phyloP scores from a whole-genome alignment of 1,140 invertebrate species.

The Drosophila rufa region DNA sequence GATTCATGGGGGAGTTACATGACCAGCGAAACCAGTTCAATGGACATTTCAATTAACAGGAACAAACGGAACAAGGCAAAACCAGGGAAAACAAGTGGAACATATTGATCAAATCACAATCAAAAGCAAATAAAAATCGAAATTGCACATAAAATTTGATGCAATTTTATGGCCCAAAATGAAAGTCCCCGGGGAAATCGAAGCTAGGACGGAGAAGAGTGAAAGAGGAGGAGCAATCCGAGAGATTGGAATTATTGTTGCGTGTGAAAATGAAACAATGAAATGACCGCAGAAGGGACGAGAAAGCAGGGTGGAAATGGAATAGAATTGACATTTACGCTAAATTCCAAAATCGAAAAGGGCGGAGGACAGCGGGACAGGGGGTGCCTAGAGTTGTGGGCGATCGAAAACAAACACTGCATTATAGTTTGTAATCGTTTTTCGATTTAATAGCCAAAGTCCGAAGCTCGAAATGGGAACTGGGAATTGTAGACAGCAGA shows the following conservation, averaged over 20 bases:
- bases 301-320: slow-evolving; percentile 2
- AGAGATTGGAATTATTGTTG: slow-evolving; percentile 62
- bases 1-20: slow-evolving; percentile 62
- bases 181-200: slow-evolving; percentile 36
- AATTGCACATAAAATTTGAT: slow-evolving; percentile 79
- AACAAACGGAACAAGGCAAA: slow-evolving; percentile 40
- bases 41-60: slow-evolving; percentile 76
- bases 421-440: slow-evolving; percentile 84
- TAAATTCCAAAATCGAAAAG: slow-evolving; percentile 43
- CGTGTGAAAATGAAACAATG: slow-evolving; percentile 81
- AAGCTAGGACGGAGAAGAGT: too few species aligned
- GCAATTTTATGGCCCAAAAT: slow-evolving; percentile 70
- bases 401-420: slow-evolving; percentile 63
- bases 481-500: slow-evolving; percentile 36
- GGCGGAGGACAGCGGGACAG: neutral
- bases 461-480: slow-evolving; percentile 25
- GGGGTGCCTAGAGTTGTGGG: slow-evolving; percentile 9
- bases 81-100: slow-evolving; percentile 38
- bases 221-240: slow-evolving; percentile 5
- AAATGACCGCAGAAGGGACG: slow-evolving; percentile 69
- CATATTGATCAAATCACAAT: slow-evolving; percentile 81
- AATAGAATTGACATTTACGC: slow-evolving; percentile 73
- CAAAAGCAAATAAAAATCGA: slow-evolving; percentile 81
- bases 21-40: slow-evolving; percentile 36
- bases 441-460: slow-evolving; percentile 76